Evolutionary conservation across 2,888 invertebrate genomes (phyloP).

Genomic region (Chloromyia formosa): DNA sequence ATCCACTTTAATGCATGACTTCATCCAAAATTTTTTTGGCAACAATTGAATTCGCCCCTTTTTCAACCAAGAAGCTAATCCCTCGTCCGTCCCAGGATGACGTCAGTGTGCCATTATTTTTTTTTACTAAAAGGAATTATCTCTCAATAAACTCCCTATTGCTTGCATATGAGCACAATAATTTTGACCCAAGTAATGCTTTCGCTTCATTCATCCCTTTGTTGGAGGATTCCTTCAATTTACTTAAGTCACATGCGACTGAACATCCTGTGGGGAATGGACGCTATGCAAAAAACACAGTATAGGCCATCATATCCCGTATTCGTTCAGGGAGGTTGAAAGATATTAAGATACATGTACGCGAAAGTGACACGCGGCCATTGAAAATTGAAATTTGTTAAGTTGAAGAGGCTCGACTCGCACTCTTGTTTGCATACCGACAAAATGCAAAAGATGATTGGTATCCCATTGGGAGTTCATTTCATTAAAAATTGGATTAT

Average conservation of each 20-base stretch:
- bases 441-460: conserved; percentile 16
- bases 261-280: background rate
- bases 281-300: background rate
- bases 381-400: conserved; percentile 35
- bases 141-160: conserved; percentile 1
- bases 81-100: background rate
- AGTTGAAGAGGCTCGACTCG: background rate
- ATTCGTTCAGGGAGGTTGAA: background rate
- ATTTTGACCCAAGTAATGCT: background rate
- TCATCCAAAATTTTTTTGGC: conserved; percentile 12
- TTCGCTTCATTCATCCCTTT: background rate
- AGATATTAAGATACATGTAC: background rate
- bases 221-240: background rate
- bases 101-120: conserved; percentile 11
- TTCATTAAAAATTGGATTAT: conserved; percentile 7
- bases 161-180: background rate
- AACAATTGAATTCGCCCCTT: conserved; percentile 31
- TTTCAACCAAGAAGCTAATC: conserved; percentile 1
- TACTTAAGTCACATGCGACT: conserved; percentile 27
- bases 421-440: background rate
- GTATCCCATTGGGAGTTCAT: conserved; percentile 25
- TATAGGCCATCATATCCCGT: background rate
- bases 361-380: conserved; percentile 34
- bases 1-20: conserved; percentile 38
- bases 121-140: background rate